Evolutionary conservation across 1,140 invertebrate genomes (phyloP), one percentile per base, ranked within the genome.

Genomic region (Neocloeon triangulifer): DNA sequence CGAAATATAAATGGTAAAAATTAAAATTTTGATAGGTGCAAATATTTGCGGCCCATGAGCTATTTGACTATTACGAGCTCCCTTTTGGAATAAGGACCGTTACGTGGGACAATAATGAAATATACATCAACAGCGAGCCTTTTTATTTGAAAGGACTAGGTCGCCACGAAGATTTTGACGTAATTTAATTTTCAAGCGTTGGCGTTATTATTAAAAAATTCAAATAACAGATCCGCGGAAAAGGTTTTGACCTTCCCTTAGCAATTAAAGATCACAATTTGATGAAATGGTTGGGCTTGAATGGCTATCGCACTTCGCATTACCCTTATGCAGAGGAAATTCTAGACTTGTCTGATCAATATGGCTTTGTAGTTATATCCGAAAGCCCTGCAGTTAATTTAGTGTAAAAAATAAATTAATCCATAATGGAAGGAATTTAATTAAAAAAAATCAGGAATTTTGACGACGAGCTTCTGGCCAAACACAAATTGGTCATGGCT

Each of bases 311-410:
- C 3, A 77, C 73, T 1, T 72, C 69, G 1, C 73, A 77, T 48
- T 76, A 76, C 42, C 72, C 72, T 3, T 76, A 77, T 45, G 61
- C 65, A 4, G 71, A 74, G 42, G 69, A 76, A 47, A 56, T 69
- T 22, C 57, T 73, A 49, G 62, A 69, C 39, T 45, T 60, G 38
- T 66, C 67, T n/a, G 70, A 75, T 42, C 43, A 50, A 20, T 48
- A 58, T 25, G 71, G 71, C 13, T 62, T 75, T 37, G 59, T 63
- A 9, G 58, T 75, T 15, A 70, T 74, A 34, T 58, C 68, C 40
- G 71, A 74, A 50, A 56, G 56, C 42, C 71, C 72, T 16, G 72
- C 65, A 7, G 65, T 72, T 16, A 61, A 60, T n/a, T 52, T 73
- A 18, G 49, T 42, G 47, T 55, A 47, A 39, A 32, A 17, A 9